A percentile compares a stretch with the other conserved stretches of the same genome.
phyloP scores from a whole-genome alignment of 92 coral and sea anemone genomes.

The Zoanthus sansibaricus region DNA sequence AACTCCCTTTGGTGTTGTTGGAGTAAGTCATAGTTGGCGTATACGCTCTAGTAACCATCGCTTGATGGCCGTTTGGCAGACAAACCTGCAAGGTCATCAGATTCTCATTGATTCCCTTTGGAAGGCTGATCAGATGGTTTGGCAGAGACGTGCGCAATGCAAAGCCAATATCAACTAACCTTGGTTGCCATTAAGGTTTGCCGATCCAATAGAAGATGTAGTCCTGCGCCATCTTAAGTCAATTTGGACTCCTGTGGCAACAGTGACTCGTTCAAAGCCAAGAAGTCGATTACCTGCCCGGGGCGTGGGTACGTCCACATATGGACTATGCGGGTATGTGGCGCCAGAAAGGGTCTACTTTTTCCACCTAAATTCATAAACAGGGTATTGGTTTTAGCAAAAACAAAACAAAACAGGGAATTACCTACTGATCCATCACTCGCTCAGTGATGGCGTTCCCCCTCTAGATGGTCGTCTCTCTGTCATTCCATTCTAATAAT shows the following conservation, averaged over 20 bases:
- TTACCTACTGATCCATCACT: not conserved
- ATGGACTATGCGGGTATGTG: no score
- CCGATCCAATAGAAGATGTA: constrained; percentile 21
- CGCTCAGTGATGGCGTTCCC: not conserved
- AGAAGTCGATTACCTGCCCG: no score
- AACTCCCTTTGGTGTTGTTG: constrained; percentile 29
- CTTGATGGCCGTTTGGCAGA: constrained; percentile 29
- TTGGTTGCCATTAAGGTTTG: not conserved
- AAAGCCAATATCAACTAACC: constrained; percentile 27
- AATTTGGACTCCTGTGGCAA: constrained; percentile 3
- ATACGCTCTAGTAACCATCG: constrained; percentile 10
- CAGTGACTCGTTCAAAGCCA: not conserved
- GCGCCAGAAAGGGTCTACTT: no score
- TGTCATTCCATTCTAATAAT: constrained; percentile 29
- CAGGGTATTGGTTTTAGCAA: no score
- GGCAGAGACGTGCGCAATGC: constrained; percentile 18
- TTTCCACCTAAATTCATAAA: no score
- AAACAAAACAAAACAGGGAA: no score
- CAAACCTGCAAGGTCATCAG: not conserved
- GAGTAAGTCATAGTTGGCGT: constrained; percentile 5
- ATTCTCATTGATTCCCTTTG: not conserved
- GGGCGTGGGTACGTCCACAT: no score
- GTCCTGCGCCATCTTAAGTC: not conserved
- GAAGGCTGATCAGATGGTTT: constrained; percentile 15
- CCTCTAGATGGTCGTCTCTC: not conserved